Percentiles rank a stretch among this genome's conserved stretches.
Conservation (phyloP, 2,888 invertebrate genomes). For the Leucoma salicis region DNA sequence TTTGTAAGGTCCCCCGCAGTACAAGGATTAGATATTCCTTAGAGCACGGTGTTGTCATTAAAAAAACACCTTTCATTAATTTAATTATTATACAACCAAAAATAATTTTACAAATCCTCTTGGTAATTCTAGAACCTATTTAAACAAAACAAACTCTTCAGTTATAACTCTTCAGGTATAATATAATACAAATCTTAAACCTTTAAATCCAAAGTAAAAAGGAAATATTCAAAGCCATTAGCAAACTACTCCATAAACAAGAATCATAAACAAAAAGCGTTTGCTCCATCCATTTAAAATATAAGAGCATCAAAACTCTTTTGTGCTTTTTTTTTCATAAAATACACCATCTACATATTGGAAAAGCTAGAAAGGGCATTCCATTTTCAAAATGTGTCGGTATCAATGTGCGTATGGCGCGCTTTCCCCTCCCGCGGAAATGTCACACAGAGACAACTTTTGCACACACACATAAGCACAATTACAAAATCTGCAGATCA, state of each 20-base stretch:
- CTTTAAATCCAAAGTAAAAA: neutral
- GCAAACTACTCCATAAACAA: neutral
- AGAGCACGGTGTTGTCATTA: too few species aligned
- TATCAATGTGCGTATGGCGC: constrained; percentile 49
- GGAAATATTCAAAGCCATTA: neutral
- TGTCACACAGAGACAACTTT: constrained; percentile 48
- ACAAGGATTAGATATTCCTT: too few species aligned
- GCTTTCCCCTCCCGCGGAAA: constrained; percentile 66
- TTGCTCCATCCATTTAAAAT: constrained; percentile 8
- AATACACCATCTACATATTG: constrained; percentile 46
- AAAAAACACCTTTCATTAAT: too few species aligned
- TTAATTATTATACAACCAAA: too few species aligned
- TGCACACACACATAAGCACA: constrained; percentile 31
- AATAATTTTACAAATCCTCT: too few species aligned
- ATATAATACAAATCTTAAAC: neutral
- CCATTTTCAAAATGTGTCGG: constrained; percentile 65
- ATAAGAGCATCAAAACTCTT: constrained; percentile 14
- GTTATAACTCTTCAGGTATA: neutral
- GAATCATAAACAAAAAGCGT: constrained; percentile 1
- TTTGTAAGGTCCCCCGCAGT: too few species aligned
- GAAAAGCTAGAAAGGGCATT: constrained; percentile 66
- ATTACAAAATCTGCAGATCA: constrained; percentile 1
- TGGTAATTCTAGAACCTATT: too few species aligned
- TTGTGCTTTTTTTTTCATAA: constrained; percentile 13
- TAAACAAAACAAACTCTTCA: too few species aligned